Percentiles rank a stretch among this genome's conserved stretches.
These are phyloP conservation scores for Phortica okadai DNA, from an alignment of 2,888 invertebrate species.

Conservation along the genomic window DNA sequence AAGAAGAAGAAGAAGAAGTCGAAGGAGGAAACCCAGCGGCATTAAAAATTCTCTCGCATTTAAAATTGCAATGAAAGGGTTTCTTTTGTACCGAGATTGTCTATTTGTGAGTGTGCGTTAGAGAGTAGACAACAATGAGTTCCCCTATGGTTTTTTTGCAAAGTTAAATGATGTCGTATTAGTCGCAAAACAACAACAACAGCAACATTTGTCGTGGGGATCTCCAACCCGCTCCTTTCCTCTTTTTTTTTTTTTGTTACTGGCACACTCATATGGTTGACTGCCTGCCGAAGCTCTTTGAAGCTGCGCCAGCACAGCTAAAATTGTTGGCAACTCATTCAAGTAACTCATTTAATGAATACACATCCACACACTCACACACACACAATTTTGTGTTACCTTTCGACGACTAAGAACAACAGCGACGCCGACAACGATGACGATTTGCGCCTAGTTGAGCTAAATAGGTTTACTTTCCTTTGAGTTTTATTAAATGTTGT, in stretches of 20 bases:
- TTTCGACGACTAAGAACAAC: not conserved
- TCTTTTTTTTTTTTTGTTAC: no score
- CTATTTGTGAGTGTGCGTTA: not conserved
- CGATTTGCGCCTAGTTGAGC: not conserved
- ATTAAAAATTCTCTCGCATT: constrained; percentile 15
- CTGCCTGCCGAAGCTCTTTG: not conserved
- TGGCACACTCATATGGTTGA: not conserved
- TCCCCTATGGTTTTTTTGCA: not conserved
- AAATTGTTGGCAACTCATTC: not conserved
- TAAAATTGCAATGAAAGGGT: constrained; percentile 24
- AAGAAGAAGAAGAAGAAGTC: no score
- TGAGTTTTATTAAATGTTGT: constrained; percentile 55
- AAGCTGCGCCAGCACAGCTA: not conserved
- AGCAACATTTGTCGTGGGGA: not conserved
- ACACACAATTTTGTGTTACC: constrained; percentile 6
- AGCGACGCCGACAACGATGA: not conserved
- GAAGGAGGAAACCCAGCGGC: not conserved
- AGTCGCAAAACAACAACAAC: constrained; percentile 16
- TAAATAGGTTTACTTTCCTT: not conserved
- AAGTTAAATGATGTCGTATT: constrained; percentile 30
- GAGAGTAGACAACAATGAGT: not conserved
- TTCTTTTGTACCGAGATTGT: not conserved
- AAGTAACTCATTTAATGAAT: constrained; percentile 6
- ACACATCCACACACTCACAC: not conserved
- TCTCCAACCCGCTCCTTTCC: no score